Evolutionary conservation across 2,888 invertebrate species (phyloP).

Genomic region (Ischnura elegans): DNA sequence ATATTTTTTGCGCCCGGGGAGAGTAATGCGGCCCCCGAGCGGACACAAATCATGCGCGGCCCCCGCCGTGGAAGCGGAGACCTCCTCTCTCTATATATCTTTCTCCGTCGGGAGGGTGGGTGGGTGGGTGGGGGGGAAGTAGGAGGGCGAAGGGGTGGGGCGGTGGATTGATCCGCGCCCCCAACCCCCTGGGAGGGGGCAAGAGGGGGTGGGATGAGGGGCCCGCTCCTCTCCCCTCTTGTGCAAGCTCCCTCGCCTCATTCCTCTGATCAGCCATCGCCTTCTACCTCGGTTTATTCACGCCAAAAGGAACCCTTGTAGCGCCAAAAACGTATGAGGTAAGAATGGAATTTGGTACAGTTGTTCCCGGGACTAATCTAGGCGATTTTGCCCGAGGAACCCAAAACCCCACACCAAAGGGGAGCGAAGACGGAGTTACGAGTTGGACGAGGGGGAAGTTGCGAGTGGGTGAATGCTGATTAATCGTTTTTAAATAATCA

Average conservation of each 20-base stretch:
- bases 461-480: no score
- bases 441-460: no score
- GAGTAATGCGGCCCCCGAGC: neutral
- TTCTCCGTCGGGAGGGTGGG: neutral
- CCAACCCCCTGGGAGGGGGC: neutral
- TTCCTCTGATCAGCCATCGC: neutral
- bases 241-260: neutral
- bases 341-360: no score
- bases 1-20: slow-evolving; percentile 13
- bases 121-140: neutral
- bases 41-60: neutral
- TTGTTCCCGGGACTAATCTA: no score
- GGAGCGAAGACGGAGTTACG: no score
- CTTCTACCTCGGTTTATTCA: neutral
- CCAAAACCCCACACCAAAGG: no score
- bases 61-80: neutral
- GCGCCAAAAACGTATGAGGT: no score
- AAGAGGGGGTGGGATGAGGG: neutral
- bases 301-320: neutral
- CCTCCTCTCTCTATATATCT: neutral
- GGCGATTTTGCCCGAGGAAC: no score
- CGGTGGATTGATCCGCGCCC: neutral
- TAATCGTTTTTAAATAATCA: no score
- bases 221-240: neutral
- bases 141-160: neutral